phyloP scores from a whole-genome alignment of 2,113 vertebrate species.

The Bagarius yarrelli region DNA sequence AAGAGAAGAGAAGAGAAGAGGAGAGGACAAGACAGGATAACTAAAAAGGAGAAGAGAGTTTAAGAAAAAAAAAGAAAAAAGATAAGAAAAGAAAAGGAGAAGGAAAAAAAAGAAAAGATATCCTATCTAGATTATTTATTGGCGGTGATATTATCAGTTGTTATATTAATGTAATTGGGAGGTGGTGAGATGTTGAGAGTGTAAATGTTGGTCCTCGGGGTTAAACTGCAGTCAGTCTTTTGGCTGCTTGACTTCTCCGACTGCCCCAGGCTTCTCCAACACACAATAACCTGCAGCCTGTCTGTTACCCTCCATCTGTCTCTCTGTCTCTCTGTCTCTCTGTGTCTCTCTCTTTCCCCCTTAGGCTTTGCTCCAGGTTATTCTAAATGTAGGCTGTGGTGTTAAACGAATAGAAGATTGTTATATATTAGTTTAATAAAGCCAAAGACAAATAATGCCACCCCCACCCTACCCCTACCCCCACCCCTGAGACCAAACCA shows the following conservation, averaged over 20 bases:
- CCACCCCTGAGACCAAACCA: conserved; percentile 46
- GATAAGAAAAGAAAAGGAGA: too few species aligned
- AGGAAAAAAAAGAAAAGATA: too few species aligned
- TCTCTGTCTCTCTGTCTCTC: background rate
- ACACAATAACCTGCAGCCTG: conserved; percentile 2
- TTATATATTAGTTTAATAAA: conserved; percentile 92
- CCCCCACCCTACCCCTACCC: conserved; percentile 33
- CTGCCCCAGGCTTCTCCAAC: conserved; percentile 16
- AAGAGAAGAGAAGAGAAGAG: too few species aligned
- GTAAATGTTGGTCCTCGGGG: conserved; percentile 18
- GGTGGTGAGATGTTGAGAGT: background rate
- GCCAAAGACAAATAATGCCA: conserved; percentile 83
- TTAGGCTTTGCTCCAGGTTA: conserved; percentile 54
- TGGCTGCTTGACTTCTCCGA: conserved; percentile 14
- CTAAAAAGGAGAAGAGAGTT: too few species aligned
- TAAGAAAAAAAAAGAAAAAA: too few species aligned
- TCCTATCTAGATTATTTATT: too few species aligned
- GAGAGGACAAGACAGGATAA: too few species aligned
- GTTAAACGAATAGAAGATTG: conserved; percentile 78
- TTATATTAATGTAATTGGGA: too few species aligned
- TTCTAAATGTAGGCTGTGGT: conserved; percentile 64
- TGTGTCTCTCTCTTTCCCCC: conserved; percentile 19
- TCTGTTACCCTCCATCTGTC: background rate
- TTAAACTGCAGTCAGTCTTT: background rate
- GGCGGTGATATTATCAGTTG: too few species aligned